These are phyloP conservation scores for Chironomus tepperi DNA, from an alignment of 1,140 invertebrate genomes.

Conservation along the genomic window DNA sequence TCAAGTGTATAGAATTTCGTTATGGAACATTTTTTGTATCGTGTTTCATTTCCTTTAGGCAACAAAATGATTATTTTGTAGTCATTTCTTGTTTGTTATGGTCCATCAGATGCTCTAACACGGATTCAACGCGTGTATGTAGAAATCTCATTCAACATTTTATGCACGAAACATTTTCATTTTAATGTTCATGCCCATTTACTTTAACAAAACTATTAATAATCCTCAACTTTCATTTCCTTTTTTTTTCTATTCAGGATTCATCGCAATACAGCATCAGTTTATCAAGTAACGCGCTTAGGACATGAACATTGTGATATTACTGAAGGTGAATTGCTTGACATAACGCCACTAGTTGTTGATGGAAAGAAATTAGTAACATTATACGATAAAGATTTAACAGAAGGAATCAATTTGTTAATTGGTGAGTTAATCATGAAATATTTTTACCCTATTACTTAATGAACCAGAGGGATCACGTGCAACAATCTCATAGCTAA, in stretches of 20 bases:
- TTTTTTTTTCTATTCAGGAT: constrained; percentile 29
- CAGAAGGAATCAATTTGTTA: constrained; percentile 56
- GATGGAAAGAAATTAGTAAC: constrained; percentile 53
- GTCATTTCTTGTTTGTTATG: neutral
- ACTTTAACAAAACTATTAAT: neutral
- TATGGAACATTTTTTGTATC: neutral
- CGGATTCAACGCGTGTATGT: no score
- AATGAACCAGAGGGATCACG: neutral
- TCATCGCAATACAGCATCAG: constrained; percentile 42
- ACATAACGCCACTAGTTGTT: constrained; percentile 54
- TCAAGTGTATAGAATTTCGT: neutral
- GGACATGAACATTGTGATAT: constrained; percentile 57
- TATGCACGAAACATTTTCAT: constrained; percentile 9
- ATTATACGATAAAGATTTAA: constrained; percentile 58
- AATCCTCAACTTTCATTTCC: neutral
- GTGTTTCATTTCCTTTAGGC: constrained; percentile 9
- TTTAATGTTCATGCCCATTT: constrained; percentile 6
- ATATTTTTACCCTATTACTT: neutral
- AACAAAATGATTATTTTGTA: neutral
- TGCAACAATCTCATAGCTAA: neutral
- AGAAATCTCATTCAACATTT: neutral
- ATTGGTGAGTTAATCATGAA: constrained; percentile 46
- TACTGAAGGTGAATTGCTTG: constrained; percentile 52
- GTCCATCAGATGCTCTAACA: constrained; percentile 2
- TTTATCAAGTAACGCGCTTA: constrained; percentile 55